These are phyloP conservation scores for Zeuzera pyrina DNA, from an alignment of 2,888 invertebrate species.

Conservation along the genomic window DNA sequence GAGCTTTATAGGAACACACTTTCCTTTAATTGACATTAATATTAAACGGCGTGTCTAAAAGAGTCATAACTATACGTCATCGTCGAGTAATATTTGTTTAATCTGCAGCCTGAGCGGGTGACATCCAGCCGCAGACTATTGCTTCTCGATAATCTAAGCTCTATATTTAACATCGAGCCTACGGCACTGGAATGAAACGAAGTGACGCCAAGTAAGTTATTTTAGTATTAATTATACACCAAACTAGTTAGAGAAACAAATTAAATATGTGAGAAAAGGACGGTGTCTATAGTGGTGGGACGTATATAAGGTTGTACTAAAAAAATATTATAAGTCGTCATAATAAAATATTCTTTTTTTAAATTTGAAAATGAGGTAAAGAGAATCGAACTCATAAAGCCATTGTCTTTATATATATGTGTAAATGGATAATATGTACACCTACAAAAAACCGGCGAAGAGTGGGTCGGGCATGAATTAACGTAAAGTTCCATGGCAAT, in stretches of 20 bases:
- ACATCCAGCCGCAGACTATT: slow-evolving; percentile 53
- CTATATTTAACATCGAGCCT: slow-evolving; percentile 45
- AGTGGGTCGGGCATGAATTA: too few species aligned
- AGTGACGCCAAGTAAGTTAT: not conserved
- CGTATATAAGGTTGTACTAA: too few species aligned
- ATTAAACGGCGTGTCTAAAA: too few species aligned
- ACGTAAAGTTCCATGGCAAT: too few species aligned
- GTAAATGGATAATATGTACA: not conserved
- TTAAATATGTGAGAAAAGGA: too few species aligned
- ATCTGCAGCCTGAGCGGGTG: slow-evolving; percentile 46
- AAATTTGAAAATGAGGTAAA: not conserved
- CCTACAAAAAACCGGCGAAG: too few species aligned
- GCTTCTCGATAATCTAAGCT: slow-evolving; percentile 52
- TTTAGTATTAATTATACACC: too few species aligned
- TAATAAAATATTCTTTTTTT: not conserved
- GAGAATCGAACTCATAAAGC: not conserved
- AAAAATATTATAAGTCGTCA: too few species aligned
- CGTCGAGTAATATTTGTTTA: slow-evolving; percentile 67
- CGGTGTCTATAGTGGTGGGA: too few species aligned
- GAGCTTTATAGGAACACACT: too few species aligned
- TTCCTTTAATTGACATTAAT: too few species aligned
- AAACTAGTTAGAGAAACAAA: too few species aligned
- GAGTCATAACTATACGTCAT: slow-evolving; percentile 20
- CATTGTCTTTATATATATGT: not conserved
- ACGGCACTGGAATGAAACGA: not conserved